These are phyloP conservation scores for Hassar affinis DNA, from an alignment of 2,113 vertebrate genomes.

Conservation along the genomic window DNA sequence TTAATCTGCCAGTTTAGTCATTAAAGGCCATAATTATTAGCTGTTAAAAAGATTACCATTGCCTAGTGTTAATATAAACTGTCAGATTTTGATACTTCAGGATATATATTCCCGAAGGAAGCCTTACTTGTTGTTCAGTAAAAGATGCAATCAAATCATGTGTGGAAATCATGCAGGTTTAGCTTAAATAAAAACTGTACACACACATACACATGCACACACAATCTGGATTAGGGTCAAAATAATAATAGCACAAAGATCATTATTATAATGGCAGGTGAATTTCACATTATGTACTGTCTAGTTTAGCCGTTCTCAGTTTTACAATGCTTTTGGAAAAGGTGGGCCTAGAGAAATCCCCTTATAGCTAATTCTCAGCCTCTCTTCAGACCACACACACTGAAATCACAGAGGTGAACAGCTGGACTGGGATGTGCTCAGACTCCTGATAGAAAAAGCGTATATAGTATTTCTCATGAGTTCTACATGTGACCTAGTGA, in stretches of 20 bases:
- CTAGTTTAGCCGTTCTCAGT: background rate
- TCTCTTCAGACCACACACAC: slow-evolving; percentile 50
- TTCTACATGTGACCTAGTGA: background rate
- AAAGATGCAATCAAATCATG: slow-evolving; percentile 36
- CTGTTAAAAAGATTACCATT: slow-evolving; percentile 15
- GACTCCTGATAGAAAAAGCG: slow-evolving; percentile 27
- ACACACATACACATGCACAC: background rate
- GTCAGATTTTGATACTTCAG: slow-evolving; percentile 12
- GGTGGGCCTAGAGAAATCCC: background rate
- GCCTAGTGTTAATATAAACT: slow-evolving; percentile 28
- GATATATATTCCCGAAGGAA: background rate
- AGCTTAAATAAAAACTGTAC: background rate
- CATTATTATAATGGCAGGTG: background rate
- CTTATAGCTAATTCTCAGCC: background rate
- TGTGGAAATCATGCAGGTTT: slow-evolving; percentile 11
- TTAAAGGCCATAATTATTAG: slow-evolving; percentile 30
- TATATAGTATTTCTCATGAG: slow-evolving; percentile 30
- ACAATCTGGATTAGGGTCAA: background rate
- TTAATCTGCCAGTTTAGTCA: slow-evolving; percentile 42
- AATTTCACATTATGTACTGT: background rate
- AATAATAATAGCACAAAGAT: background rate
- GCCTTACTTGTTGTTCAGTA: background rate
- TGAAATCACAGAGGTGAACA: slow-evolving; percentile 40
- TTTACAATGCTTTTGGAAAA: background rate
- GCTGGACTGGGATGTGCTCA: slow-evolving; percentile 26